These are phyloP conservation scores for Trichonephila clavipes DNA, from an alignment of 1,140 invertebrate species.

Conservation along the genomic window DNA sequence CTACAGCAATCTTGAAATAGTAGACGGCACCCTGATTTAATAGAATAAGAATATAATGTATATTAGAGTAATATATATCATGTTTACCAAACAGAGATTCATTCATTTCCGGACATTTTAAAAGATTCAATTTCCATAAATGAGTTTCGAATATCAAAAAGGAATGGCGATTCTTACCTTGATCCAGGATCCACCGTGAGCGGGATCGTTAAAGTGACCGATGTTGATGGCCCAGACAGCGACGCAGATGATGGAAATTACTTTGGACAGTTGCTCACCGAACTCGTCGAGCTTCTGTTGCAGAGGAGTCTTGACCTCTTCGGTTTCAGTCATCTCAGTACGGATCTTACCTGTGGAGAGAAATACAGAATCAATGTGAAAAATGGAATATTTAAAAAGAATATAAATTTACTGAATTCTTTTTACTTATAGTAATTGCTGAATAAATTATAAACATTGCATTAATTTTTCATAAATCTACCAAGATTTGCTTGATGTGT, in stretches of 20 bases:
- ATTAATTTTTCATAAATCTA: no score
- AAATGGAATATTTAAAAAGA: not conserved
- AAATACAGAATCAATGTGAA: not conserved
- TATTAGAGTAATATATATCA: not conserved
- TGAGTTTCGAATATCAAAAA: not conserved
- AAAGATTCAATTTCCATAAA: not conserved
- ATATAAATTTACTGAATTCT: not conserved
- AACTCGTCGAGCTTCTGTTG: slow-evolving; percentile 99
- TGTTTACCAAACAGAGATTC: not conserved
- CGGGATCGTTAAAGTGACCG: slow-evolving; percentile 99
- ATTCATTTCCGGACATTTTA: no score
- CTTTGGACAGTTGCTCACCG: slow-evolving; percentile 99
- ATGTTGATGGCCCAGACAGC: slow-evolving; percentile 99
- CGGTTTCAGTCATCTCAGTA: slow-evolving; percentile 99
- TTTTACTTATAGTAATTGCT: not conserved
- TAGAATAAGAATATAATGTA: no score
- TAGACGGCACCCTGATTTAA: slow-evolving; percentile 95
- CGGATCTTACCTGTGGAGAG: slow-evolving; percentile 89
- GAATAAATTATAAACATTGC: no score
- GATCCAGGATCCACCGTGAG: slow-evolving; percentile 99
- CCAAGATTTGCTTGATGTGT: not conserved
- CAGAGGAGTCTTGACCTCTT: slow-evolving; percentile 99
- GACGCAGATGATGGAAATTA: slow-evolving; percentile 99
- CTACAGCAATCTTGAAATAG: slow-evolving; percentile 99
- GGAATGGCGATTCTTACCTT: slow-evolving; percentile 83